A percentile compares a stretch with the other conserved stretches of the same genome.
These are phyloP conservation scores for Petroica traversi DNA, from an alignment of 2,113 vertebrate species.

Conservation along the genomic window DNA sequence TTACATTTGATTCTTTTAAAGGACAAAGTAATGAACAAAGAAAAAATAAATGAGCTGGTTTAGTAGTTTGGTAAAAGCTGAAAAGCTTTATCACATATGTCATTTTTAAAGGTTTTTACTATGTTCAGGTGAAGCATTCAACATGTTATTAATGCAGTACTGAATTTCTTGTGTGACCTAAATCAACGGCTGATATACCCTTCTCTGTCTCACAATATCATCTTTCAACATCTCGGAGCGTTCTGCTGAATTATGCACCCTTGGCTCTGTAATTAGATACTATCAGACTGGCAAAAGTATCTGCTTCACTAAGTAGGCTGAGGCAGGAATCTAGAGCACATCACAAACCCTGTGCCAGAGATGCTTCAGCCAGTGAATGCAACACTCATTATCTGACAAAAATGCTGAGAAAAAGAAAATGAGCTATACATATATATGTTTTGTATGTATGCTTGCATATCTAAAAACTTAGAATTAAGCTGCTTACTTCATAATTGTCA, in stretches of 20 bases:
- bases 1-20: background rate
- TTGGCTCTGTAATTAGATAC: conserved; percentile 29
- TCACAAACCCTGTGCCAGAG: background rate
- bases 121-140: background rate
- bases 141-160: background rate
- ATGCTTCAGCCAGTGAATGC: background rate
- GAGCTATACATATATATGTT: no score
- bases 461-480: background rate
- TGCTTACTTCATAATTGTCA: background rate
- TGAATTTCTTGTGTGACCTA: conserved; percentile 19
- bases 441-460: background rate
- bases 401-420: background rate
- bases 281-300: background rate
- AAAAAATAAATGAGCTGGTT: background rate
- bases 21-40: background rate
- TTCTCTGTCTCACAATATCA: conserved; percentile 40
- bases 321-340: background rate
- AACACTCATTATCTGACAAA: background rate
- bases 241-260: conserved; percentile 43
- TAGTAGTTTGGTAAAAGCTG: background rate
- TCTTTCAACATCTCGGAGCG: conserved; percentile 21
- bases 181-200: conserved; percentile 34
- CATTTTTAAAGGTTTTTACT: background rate
- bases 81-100: background rate
- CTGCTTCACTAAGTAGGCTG: background rate